phyloP scores from a whole-genome alignment of 2,888 invertebrate genomes.

The Cantharis lateralis region DNA sequence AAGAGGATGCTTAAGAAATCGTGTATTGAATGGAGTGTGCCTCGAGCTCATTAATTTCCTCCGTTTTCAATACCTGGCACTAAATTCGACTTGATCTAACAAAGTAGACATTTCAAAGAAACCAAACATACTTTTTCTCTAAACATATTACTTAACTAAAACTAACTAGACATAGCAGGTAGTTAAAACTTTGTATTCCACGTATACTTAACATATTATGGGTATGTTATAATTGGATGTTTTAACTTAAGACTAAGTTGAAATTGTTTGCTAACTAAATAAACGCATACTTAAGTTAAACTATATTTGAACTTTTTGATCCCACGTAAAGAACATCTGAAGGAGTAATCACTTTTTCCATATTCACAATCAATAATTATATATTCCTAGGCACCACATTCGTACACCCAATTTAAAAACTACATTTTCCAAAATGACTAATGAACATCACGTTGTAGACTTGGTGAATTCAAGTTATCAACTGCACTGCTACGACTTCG shows the following conservation, averaged over 20 bases:
- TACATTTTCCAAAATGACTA: background rate
- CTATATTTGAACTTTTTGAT: background rate
- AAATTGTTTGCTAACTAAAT: background rate
- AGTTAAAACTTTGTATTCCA: background rate
- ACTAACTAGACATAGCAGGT: background rate
- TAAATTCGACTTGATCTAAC: slow-evolving; percentile 37
- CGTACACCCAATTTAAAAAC: background rate
- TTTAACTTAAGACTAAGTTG: background rate
- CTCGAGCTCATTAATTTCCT: slow-evolving; percentile 43
- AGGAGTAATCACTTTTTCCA: background rate
- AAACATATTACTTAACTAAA: background rate
- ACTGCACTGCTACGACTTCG: slow-evolving; percentile 45
- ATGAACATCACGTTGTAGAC: slow-evolving; percentile 24
- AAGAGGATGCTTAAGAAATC: slow-evolving; percentile 28
- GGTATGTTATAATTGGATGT: background rate
- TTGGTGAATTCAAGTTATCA: slow-evolving; percentile 37
- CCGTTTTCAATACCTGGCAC: slow-evolving; percentile 41
- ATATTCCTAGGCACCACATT: background rate
- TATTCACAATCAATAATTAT: background rate
- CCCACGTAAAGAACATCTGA: background rate
- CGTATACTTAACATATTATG: background rate
- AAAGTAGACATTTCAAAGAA: slow-evolving; percentile 38
- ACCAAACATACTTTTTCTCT: slow-evolving; percentile 20
- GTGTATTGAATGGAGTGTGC: slow-evolving; percentile 29
- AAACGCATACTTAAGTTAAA: background rate